Base-by-base conservation (phyloP, 2,113 vertebrate genomes). In the Desmodus rotundus region DNA sequence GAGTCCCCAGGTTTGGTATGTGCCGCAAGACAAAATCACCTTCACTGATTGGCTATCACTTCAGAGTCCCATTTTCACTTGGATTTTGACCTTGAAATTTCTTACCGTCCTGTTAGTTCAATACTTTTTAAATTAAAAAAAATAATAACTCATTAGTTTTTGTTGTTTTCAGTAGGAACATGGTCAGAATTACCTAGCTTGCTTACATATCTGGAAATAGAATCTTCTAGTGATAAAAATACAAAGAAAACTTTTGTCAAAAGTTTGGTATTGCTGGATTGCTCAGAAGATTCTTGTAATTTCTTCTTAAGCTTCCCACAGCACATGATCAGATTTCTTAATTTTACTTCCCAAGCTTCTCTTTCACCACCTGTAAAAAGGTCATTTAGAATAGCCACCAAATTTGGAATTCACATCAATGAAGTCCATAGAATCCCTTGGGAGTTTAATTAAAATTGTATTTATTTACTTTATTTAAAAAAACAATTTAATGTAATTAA, bases 131-230 rank as follows among this genome's bases (percentile, higher is more conserved):
- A 61, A 58, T 33, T 47, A 24, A 19, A 50, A 61, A 36, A 52
- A n/a, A n/a, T n/a, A 70, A 2, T 54, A 78, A 56, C 13, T 22
- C 4, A 63, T 52, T 80, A 14, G 7, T 84, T 94, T 58, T 93
- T 77, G 20, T 83, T 89, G 65, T 56, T 93, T 82, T 78, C 28
- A 77, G 33, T 65, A 43, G 15, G 43, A 81, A 24, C 13, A 12
- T 65, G n/a, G 38, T 93, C 87, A 93, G 73, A 89, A 96, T 52
- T 70, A 78, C 24, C 68, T 68, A 89, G 84, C 15, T 33, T 86
- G 58, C 22, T 86, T 72, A 28, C 15, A 38, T 56, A 63, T 89
- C 17, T 77, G 45, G 45, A 89, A 85, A 63, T 36, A 93, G 45
- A 82, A 78, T 68, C 24, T 47, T 83, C 47, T 93, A 63, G 31